Base-by-base conservation (phyloP, 2,797 vertebrate genomes). In the Ispidina lecontei region DNA sequence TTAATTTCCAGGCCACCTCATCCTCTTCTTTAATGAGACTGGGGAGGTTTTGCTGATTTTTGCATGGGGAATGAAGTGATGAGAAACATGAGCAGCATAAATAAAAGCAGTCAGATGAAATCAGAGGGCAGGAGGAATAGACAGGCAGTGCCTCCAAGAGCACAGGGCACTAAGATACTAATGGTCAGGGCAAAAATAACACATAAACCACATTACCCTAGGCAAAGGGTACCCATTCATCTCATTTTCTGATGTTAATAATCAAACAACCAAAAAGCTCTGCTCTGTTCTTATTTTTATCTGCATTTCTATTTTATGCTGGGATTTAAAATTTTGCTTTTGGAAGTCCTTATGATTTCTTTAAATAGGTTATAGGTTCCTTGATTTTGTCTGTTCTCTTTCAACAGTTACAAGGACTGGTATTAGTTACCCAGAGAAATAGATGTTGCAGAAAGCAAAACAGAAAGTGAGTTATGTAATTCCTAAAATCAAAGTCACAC, bases 401-500 rank as follows among this genome's bases (percentile, higher is more conserved):
- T 78, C 52, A 76, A 1, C 5, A 20, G 17, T 15, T 72, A 29
- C 26, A 52, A 69, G 29, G 43, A 35, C 22, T 54, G 12, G 49
- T 62, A 28, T 25, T 35, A 28, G 17, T 44, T 33, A 73, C 31
- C 44, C 12, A 23, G 22, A 41, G 37, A 72, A 90, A 84, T 35
- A 29, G 14, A 13, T 3, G 17, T 5, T 59, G 22, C 12, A 73
- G 86, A 62, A 49, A 69, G 52, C 25, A 67, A 78, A 65, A 17
- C 14, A 41, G 73, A 59, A 68, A 67, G 18, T 4, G 6, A 16
- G 41, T 49, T 44, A 55, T 7, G 43, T 85, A 73, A 89, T 82
- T 67, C 28, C 39, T 67, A 52, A 90, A 94, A 76, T 89, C 74
- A 87, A 84, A 89, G 84, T 64, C n/a, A 49, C 7, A 22, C 28